These are phyloP conservation scores for Octomys mimax DNA, from an alignment of 2,797 vertebrate species.

Conservation along the genomic window DNA sequence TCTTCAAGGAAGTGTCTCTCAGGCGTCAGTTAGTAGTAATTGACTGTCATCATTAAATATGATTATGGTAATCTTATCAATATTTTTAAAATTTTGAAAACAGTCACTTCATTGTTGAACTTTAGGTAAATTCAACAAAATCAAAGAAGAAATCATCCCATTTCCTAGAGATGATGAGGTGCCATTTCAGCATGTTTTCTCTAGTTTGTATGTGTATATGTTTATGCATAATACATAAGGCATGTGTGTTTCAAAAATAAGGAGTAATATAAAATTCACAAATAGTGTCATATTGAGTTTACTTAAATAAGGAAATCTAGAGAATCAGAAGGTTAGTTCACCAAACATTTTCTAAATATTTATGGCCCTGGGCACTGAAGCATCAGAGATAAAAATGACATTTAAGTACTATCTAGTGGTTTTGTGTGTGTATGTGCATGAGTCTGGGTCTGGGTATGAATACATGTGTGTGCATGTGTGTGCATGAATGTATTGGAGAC, in stretches of 20 bases:
- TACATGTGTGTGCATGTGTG: too few relatives aligned
- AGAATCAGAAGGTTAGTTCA: not conserved
- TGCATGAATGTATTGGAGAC: not conserved
- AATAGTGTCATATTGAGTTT: not conserved
- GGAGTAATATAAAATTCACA: conserved; percentile 10
- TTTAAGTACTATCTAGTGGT: not conserved
- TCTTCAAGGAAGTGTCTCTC: not conserved
- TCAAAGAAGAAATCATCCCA: conserved; percentile 2
- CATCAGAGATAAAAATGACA: conserved; percentile 54
- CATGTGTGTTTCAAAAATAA: not conserved
- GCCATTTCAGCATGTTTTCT: not conserved
- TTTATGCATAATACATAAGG: not conserved
- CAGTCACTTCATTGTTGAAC: not conserved
- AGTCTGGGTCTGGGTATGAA: not conserved
- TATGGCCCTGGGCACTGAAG: not conserved
- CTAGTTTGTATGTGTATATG: not conserved
- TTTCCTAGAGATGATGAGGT: not conserved
- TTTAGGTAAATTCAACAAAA: conserved; percentile 44
- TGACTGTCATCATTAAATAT: not conserved
- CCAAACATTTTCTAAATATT: not conserved
- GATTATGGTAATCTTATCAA: not conserved
- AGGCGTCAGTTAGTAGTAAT: not conserved
- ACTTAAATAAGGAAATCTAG: conserved; percentile 17
- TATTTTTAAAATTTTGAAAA: not conserved
- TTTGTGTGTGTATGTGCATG: not conserved